These are phyloP conservation scores for Drosophila trapezifrons DNA, from an alignment of 1,140 invertebrate species.

Conservation along the genomic window DNA sequence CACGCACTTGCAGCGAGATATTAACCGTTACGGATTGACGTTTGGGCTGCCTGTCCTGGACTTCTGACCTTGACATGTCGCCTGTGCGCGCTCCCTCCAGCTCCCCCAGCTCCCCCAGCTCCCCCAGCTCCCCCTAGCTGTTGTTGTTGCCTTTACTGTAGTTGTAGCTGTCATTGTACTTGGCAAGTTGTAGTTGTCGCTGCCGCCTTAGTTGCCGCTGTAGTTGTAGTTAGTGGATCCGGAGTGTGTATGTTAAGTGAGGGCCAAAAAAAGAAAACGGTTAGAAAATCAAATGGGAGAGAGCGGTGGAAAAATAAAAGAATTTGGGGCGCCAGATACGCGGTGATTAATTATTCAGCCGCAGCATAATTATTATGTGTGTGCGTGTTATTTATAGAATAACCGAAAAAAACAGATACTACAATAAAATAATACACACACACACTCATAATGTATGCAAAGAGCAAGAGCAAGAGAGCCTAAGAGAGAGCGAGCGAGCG, in stretches of 20 bases:
- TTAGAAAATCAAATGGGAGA: slow-evolving; percentile 18
- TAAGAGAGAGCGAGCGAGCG: neutral
- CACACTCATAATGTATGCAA: slow-evolving; percentile 25
- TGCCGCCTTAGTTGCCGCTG: neutral
- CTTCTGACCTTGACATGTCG: slow-evolving; percentile 65
- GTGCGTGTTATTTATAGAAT: slow-evolving; percentile 47
- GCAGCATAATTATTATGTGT: slow-evolving; percentile 47
- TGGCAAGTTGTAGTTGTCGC: slow-evolving; percentile 8
- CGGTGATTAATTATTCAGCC: slow-evolving; percentile 49
- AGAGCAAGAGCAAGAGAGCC: slow-evolving; percentile 8
- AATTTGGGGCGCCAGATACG: slow-evolving; percentile 48
- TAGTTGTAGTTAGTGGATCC: slow-evolving; percentile 11
- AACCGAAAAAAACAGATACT: slow-evolving; percentile 33
- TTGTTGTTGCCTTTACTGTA: slow-evolving; percentile 14
- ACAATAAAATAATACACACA: slow-evolving; percentile 42
- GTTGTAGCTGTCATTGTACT: slow-evolving; percentile 16
- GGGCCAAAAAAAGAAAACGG: slow-evolving; percentile 22
- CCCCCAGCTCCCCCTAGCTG: neutral
- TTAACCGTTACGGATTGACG: slow-evolving; percentile 51
- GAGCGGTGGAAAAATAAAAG: neutral
- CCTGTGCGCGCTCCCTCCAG: slow-evolving; percentile 23
- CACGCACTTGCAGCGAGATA: slow-evolving; percentile 31
- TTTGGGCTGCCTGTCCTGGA: slow-evolving; percentile 32
- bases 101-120: no score
- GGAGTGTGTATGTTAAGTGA: slow-evolving; percentile 13